phyloP scores from a whole-genome alignment of 2,113 vertebrate species.

The Sylvietta virens region DNA sequence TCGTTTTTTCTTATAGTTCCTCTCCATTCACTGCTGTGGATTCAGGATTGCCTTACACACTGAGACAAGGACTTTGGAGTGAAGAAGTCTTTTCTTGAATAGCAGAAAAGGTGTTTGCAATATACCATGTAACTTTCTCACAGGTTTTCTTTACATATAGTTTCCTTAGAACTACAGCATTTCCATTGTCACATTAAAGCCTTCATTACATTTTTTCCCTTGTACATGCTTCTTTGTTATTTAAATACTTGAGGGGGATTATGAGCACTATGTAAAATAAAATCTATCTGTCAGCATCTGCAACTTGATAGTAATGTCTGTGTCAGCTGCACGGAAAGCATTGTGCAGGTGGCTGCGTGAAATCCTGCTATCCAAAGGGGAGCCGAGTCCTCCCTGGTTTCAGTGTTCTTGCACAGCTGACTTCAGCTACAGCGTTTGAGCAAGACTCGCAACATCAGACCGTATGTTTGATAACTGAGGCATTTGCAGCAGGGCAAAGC shows the following conservation, averaged over 20 bases:
- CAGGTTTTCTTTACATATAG: background rate
- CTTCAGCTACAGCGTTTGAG: background rate
- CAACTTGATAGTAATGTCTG: background rate
- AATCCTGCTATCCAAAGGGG: background rate
- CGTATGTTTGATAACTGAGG: background rate
- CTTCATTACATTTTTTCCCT: background rate
- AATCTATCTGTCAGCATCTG: background rate
- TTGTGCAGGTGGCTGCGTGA: background rate
- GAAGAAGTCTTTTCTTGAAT: background rate
- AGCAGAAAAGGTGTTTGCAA: background rate
- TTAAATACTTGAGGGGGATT: background rate
- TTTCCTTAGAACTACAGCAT: background rate
- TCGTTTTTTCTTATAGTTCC: background rate
- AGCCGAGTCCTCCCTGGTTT: background rate
- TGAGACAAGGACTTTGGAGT: background rate
- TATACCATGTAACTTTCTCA: background rate
- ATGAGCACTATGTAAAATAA: background rate
- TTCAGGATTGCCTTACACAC: background rate
- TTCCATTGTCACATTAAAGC: background rate
- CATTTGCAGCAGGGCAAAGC: background rate
- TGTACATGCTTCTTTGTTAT: background rate
- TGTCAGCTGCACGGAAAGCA: background rate
- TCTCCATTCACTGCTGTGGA: background rate
- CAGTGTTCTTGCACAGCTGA: background rate
- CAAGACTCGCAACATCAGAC: background rate